Conservation (phyloP, 2,797 vertebrate genomes). For the Erpetoichthys calabaricus region DNA sequence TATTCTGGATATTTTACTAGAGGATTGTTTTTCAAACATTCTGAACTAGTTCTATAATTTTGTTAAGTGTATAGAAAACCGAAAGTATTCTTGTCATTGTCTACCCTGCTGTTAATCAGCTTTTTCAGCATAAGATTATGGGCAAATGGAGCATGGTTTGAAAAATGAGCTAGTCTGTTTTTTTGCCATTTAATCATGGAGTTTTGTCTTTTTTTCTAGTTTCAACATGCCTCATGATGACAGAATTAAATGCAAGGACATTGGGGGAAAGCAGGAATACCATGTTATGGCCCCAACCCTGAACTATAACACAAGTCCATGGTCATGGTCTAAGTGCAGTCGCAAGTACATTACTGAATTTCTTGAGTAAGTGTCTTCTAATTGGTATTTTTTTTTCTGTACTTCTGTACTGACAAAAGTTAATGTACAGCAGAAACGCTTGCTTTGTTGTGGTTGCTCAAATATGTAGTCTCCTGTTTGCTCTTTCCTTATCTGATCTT, state of each 20-base stretch:
- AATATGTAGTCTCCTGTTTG: slow-evolving; percentile 42
- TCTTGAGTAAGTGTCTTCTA: slow-evolving; percentile 70
- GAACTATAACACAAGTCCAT: slow-evolving; percentile 87
- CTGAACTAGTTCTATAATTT: too few relatives aligned
- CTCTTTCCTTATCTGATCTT: slow-evolving; percentile 5
- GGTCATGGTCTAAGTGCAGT: slow-evolving; percentile 97
- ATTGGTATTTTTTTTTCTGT: not conserved
- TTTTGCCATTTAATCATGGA: not conserved
- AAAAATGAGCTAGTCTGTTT: too few relatives aligned
- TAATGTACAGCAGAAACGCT: not conserved
- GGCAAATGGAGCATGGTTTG: too few relatives aligned
- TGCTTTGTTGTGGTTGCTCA: slow-evolving; percentile 7
- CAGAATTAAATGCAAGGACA: slow-evolving; percentile 84
- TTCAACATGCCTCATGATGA: slow-evolving; percentile 96
- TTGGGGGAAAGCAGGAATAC: slow-evolving; percentile 77
- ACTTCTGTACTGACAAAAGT: not conserved
- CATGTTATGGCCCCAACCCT: slow-evolving; percentile 94
- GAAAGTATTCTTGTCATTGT: too few relatives aligned
- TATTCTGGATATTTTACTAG: too few relatives aligned
- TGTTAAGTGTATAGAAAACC: too few relatives aligned
- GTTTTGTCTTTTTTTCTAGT: slow-evolving; percentile 38
- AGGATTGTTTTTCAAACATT: too few relatives aligned
- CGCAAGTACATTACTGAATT: slow-evolving; percentile 95
- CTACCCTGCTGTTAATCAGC: too few relatives aligned
- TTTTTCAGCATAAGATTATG: too few relatives aligned